Conservation (phyloP, 2,113 vertebrate genomes). For the Megaleporinus macrocephalus region DNA sequence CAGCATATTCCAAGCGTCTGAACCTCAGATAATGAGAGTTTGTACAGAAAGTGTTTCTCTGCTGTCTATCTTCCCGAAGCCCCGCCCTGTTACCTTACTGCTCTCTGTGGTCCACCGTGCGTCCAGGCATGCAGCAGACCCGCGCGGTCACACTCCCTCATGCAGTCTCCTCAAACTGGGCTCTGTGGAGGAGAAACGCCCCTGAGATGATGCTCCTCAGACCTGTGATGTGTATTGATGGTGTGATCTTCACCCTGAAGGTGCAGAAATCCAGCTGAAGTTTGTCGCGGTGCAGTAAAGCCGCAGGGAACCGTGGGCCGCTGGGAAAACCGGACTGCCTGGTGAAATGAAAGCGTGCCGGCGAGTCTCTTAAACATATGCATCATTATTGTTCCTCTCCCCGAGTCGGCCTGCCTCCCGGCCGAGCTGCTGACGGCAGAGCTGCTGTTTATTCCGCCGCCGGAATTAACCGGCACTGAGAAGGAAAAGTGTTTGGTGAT, state of each 20-base stretch:
- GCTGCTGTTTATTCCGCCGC: constrained; percentile 1
- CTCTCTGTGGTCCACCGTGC: constrained; percentile 37
- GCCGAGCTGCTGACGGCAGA: constrained; percentile 17
- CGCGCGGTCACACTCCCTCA: constrained; percentile 66
- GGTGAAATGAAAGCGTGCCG: constrained; percentile 28
- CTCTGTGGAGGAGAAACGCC: constrained; percentile 35
- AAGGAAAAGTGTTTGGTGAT: constrained; percentile 2
- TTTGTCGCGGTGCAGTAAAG: constrained; percentile 82
- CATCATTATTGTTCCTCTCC: constrained; percentile 30
- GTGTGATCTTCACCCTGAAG: constrained; percentile 85
- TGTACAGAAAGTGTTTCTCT: not conserved
- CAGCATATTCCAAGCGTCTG: not conserved
- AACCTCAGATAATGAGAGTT: not conserved
- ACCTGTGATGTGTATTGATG: constrained; percentile 86
- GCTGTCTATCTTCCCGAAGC: not conserved
- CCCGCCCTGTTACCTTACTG: not conserved
- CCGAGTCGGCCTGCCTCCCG: not conserved
- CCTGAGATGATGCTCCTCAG: constrained; percentile 60
- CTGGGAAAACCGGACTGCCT: not conserved
- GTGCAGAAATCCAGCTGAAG: constrained; percentile 88
- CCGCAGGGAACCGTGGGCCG: not conserved
- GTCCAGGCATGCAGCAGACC: constrained; percentile 73
- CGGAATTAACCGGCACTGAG: not conserved
- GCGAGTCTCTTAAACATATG: constrained; percentile 36
- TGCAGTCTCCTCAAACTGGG: constrained; percentile 67